phyloP scores from a whole-genome alignment of 2,888 invertebrate species.

The Ryuthela nishihirai region DNA sequence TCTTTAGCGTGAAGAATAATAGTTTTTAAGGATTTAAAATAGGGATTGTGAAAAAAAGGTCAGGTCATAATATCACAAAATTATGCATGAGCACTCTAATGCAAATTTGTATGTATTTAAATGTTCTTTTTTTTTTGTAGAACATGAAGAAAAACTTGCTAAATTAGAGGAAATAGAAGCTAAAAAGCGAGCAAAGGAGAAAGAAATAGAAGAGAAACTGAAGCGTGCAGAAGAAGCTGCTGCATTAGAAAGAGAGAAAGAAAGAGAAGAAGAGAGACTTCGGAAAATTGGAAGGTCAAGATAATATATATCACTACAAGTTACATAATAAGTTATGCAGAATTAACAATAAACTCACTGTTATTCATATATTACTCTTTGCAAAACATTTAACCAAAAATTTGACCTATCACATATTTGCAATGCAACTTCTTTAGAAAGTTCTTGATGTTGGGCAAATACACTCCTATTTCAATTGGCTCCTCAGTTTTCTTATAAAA shows the following conservation, averaged over 20 bases:
- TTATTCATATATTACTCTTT: background rate
- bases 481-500: too few relatives aligned
- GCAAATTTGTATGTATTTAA: background rate
- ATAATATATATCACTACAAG: background rate
- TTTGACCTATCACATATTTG: too few relatives aligned
- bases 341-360: too few relatives aligned
- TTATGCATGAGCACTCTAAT: too few relatives aligned
- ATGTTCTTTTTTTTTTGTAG: background rate
- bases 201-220: conserved; percentile 55
- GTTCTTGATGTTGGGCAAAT: too few relatives aligned
- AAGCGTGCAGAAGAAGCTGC: conserved; percentile 43
- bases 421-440: too few relatives aligned
- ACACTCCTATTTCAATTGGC: too few relatives aligned
- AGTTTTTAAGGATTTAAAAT: background rate
- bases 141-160: conserved; percentile 31
- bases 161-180: conserved; percentile 35
- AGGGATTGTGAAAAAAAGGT: too few relatives aligned
- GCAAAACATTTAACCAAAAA: background rate
- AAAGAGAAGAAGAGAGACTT: conserved; percentile 1
- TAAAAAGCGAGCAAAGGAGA: conserved; percentile 52
- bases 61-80: too few relatives aligned
- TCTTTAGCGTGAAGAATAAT: background rate
- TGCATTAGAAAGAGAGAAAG: conserved; percentile 3
- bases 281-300: background rate
- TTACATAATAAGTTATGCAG: background rate